phyloP scores from a whole-genome alignment of 1,140 invertebrate genomes.

The Muscidifurax raptorellus region DNA sequence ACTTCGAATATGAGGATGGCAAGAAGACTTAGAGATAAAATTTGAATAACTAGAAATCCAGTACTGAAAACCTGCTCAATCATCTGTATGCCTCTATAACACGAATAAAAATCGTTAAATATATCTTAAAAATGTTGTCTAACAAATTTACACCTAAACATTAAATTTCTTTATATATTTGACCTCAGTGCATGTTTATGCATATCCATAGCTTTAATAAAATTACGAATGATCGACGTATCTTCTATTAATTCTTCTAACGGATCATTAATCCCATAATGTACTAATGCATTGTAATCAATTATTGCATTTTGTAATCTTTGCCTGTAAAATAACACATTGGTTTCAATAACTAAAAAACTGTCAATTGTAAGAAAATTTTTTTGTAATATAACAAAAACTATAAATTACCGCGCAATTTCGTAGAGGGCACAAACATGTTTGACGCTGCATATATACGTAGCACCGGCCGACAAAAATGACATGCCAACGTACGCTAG shows the following conservation, averaged over 20 bases:
- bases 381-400: too few relatives aligned
- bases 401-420: neutral
- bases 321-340: neutral
- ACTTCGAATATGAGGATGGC: too few relatives aligned
- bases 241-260: neutral
- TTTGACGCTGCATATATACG: neutral
- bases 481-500: neutral
- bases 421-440: neutral
- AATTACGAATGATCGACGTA: neutral
- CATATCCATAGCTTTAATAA: neutral
- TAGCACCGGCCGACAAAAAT: neutral
- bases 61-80: neutral
- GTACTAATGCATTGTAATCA: too few relatives aligned
- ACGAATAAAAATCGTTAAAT: neutral
- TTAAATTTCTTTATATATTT: neutral
- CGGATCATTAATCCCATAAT: neutral
- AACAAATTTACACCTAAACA: neutral
- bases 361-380: too few relatives aligned
- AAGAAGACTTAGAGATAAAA: too few relatives aligned
- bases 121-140: neutral
- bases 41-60: too few relatives aligned
- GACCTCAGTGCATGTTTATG: neutral
- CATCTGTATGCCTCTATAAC: neutral
- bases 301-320: neutral
- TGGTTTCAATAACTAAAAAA: too few relatives aligned